Evolutionary conservation across 2,797 vertebrate species (phyloP), one percentile per base, ranked within the genome.

Genomic region (Acrocephalus scirpaceus): DNA sequence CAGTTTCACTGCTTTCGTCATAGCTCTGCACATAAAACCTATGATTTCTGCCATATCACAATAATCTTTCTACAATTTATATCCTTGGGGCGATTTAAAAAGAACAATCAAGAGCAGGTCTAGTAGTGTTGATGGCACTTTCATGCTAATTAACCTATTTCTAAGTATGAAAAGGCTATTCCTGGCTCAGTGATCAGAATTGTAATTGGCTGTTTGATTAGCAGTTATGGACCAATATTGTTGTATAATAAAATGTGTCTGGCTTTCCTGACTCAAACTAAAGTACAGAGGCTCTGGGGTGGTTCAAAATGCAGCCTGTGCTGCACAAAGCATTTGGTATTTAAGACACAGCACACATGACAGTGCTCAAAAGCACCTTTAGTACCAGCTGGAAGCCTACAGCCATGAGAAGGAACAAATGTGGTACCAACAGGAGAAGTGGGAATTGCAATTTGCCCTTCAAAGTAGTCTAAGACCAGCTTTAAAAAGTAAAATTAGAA

Each of bases 81-180:
- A 47, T 76, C 93, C 94, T 75, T 76, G 79, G 91, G 87, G 80
- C 88, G 65, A 85, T 54, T 85, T 94, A 92, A 93, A 93, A 76
- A 95, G 90, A 95, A 94, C 34, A 27, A 95, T 92, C 88, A 96
- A 94, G 71, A 96, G 93, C 73, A 93, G 86, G 76, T 93, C 51
- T 73, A 65, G 79, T 34, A 73, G 60, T 92, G 69, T 42, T 91
- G 76, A 94, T 86, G 84, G 88, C 76, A 90, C 80, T 90, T 96
- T 79, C 61, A 84, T 82, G 96, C 80, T 93, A 96, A 95, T 90
- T 88, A 95, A 97, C 42, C 93, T 70, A 94, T 88, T 85, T 95
- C 60, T 61, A 91, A 96, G 71, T 70, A 78, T 8, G 27, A 90
- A 64, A 84, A 72, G 32, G 51, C 44, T 86, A n/a, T 87, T 92